Base-by-base conservation (phyloP, 1,140 invertebrate species). In the Drosophila subpulchrella region DNA sequence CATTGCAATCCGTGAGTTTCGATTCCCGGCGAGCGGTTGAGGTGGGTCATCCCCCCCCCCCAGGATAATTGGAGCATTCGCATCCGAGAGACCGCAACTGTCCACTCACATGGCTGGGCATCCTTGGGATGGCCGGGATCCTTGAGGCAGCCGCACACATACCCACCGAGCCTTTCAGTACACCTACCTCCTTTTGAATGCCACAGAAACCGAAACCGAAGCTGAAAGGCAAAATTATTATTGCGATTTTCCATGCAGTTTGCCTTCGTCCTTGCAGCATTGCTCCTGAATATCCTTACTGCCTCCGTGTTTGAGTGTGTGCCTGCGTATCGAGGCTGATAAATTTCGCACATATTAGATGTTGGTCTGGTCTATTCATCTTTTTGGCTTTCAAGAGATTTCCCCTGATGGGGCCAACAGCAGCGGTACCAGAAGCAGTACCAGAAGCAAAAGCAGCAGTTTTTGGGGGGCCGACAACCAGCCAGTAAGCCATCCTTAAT, bases 311-410 rank as follows among this genome's bases (percentile, higher is more conserved):
- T 24, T n/a, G 47, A n/a, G 46, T 48, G 24, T 24, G n/a, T 32
- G 50, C 36, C 46, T 71, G 51, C 58, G 75, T 70, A 82, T 79
- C 60, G 75, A 70, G 78, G 81, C 84, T 85, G 82, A 85, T 85
- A 85, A 82, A 85, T 86, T 78, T 85, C 79, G 79, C 83, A 85
- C 82, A 85, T 85, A 82, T 85, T 78, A 88, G 79, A 82, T 84
- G 79, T 63, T 76, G 73, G 42, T 67, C 73, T 75, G 47, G 68
- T 75, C 61, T 75, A 82, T 88, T 78, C 83, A 75, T 88, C 79
- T 82, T 74, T 78, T 46, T 63, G 53, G 60, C 62, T 75, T 86
- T 67, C 78, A 78, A 81, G 84, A 85, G 82, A 78, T 85, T 81
- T 86, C 60, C 78, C 70, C 62, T 41, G 62, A 39, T 70, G 15